These are phyloP conservation scores for Hippolais icterina DNA, from an alignment of 2,113 vertebrate species.

Conservation along the genomic window DNA sequence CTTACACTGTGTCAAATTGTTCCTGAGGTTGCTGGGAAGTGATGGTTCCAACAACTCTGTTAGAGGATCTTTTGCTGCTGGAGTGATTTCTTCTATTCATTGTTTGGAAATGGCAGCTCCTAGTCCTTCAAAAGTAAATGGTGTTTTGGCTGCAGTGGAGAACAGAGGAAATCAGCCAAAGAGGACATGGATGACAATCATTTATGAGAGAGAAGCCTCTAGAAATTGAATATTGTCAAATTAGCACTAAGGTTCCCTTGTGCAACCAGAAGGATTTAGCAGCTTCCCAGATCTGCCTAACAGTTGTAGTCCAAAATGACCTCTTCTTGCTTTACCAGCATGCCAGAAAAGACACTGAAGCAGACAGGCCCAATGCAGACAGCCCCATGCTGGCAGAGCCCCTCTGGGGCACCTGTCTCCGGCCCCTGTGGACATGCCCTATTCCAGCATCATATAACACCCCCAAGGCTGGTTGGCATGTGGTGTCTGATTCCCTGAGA, in stretches of 20 bases:
- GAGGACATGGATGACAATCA: background rate
- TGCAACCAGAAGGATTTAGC: background rate
- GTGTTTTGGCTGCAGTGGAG: background rate
- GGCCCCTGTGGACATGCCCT: background rate
- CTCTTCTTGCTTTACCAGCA: background rate
- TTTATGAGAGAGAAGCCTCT: background rate
- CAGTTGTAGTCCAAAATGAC: background rate
- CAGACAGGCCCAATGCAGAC: background rate
- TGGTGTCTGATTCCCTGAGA: accelerated
- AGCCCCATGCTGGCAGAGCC: accelerated
- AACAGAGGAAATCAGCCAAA: background rate
- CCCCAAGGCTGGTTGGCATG: accelerated
- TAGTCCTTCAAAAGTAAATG: background rate
- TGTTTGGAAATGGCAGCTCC: background rate
- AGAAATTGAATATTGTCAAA: background rate
- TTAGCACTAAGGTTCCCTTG: background rate
- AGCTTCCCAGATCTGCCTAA: background rate
- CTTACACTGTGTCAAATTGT: background rate
- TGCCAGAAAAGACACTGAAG: background rate
- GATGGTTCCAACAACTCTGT: background rate
- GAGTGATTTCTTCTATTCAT: background rate
- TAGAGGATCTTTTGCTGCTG: background rate
- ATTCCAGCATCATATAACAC: background rate
- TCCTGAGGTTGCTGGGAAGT: background rate
- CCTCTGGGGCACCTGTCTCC: accelerated